Evolutionary conservation across 2,113 vertebrate genomes (phyloP).

Genomic region (Brachypteracias leptosomus): DNA sequence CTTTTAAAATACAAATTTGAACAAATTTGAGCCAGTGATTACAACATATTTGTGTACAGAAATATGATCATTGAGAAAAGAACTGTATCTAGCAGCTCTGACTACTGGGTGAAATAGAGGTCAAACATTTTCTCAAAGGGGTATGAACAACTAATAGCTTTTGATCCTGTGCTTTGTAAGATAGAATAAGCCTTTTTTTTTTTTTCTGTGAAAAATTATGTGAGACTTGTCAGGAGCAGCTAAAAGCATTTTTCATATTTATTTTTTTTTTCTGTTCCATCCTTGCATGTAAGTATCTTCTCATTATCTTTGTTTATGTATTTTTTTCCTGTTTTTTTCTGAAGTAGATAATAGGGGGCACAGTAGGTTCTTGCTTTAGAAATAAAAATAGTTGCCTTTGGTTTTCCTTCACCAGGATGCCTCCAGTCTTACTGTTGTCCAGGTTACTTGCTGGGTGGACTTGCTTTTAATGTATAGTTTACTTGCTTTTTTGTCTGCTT

Average conservation of each 20-base stretch:
- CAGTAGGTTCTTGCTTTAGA: not conserved
- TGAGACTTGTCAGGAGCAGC: not conserved
- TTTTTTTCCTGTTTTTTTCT: not conserved
- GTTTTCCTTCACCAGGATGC: constrained; percentile 30
- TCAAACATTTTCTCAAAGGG: not conserved
- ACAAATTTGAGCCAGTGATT: not conserved
- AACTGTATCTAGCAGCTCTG: not conserved
- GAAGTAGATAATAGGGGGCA: not conserved
- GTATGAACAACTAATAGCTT: not conserved
- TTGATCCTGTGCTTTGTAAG: not conserved
- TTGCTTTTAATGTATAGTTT: not conserved
- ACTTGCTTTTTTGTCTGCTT: not conserved
- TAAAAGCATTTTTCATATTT: not conserved
- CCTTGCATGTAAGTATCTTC: not conserved
- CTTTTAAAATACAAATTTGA: not conserved
- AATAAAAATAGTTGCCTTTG: not conserved
- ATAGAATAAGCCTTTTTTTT: not conserved
- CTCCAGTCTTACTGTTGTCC: not conserved
- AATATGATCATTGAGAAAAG: not conserved
- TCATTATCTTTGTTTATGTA: not conserved
- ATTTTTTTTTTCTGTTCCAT: not conserved
- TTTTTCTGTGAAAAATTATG: not conserved
- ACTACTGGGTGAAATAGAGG: not conserved
- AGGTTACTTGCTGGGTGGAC: not conserved
- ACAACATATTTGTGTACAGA: not conserved